Percentiles rank a stretch among this genome's conserved stretches.
phyloP scores from a whole-genome alignment of 2,113 vertebrate species.

The Carlito syrichta region DNA sequence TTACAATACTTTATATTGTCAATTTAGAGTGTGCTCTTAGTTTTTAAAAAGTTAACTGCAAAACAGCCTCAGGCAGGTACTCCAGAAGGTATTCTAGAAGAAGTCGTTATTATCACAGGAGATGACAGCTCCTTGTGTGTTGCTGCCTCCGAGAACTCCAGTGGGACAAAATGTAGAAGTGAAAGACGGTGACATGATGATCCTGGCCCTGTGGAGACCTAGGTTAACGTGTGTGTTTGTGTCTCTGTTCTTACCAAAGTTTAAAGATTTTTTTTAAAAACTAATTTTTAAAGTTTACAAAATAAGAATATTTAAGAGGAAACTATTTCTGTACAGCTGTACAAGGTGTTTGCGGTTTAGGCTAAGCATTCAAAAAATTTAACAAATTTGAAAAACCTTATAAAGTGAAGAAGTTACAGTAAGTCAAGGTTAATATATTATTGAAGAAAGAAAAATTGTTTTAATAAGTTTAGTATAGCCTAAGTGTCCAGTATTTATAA shows the following conservation, averaged over 20 bases:
- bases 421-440: background rate
- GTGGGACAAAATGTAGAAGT: background rate
- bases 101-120: background rate
- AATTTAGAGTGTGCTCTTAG: background rate
- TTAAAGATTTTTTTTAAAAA: too few species aligned
- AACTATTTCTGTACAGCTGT: background rate
- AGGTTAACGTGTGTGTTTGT: background rate
- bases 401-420: background rate
- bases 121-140: background rate
- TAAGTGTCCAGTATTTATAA: too few species aligned
- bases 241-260: background rate
- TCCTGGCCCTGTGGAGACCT: background rate
- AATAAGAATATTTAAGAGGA: background rate
- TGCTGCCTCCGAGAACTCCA: background rate
- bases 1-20: background rate
- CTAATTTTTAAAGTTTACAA: too few species aligned
- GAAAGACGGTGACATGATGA: background rate
- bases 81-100: background rate
- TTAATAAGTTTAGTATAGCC: background rate
- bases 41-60: background rate
- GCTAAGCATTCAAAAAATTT: background rate
- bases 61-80: background rate
- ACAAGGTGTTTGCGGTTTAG: background rate
- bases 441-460: background rate
- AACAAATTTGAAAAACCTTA: background rate